Evolutionary conservation across 2,113 vertebrate species (phyloP), one percentile per base, ranked within the genome.

Genomic region (Plecotus auritus): DNA sequence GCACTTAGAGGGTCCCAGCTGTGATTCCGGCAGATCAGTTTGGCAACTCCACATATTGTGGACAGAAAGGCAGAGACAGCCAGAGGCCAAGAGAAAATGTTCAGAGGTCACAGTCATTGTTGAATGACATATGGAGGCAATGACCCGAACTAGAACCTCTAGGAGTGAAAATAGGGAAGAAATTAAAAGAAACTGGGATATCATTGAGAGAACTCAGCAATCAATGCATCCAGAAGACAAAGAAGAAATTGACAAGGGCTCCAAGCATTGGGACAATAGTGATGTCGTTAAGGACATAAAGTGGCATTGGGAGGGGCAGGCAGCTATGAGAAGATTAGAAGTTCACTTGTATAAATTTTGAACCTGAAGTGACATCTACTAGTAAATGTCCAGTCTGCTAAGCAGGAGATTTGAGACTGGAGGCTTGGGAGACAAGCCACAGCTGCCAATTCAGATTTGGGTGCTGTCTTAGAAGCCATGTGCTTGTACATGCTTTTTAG

Each of bases 1-100:
- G 66, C 80, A 95, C 84, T 92, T 90, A 91, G 90, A 97, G 80
- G 70, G 93, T 95, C 90, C 96, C 97, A 95, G 92, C 95, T 97
- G 97, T 95, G 93, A 97, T 93, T 88, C 94, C 91, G 70, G 93
- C 89, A 76, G 73, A 93, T 94, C 45, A 18, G n/a, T 88, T 72
- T 96, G 93, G 91, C 89, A 95, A 76, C 42, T 86, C 80, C 85
- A 90, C 89, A 70, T 49, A 67, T 64, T 80, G 80, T 45, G 49
- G 73, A 67, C 89, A 76, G 74, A 80, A 94, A 86, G n/a, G 51
- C 28, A 92, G 74, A 95, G 83, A 94, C 42, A 95, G 64, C 72
- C 61, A 16, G 91, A 94, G 73, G 80, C 37, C 37, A 14, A 32
- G 28, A 95, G 86, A 78, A 85, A 54, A 42, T 85, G 20, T 85